Percentiles rank a stretch among this genome's conserved stretches.
These are phyloP conservation scores for Volucella zonaria DNA, from an alignment of 2,888 invertebrate genomes.

Conservation along the genomic window DNA sequence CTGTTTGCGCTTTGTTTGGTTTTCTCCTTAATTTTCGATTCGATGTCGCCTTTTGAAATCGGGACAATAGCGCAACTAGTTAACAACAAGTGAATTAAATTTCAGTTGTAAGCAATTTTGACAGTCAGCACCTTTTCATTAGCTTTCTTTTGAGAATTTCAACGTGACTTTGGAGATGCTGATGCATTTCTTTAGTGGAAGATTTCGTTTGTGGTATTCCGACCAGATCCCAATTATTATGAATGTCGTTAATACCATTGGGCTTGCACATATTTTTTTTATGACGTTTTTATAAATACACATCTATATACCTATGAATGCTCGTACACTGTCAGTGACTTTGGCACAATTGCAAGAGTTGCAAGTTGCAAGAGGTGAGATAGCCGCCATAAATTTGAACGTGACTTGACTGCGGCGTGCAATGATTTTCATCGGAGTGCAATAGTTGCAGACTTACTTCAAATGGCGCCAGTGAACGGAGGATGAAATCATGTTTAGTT, in stretches of 20 bases:
- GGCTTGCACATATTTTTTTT: neutral
- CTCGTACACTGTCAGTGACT: slow-evolving; percentile 6
- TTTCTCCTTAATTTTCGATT: slow-evolving; percentile 26
- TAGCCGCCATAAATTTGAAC: slow-evolving; percentile 18
- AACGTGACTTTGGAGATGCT: slow-evolving; percentile 19
- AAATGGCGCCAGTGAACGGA: slow-evolving; percentile 26
- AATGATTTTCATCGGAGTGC: slow-evolving; percentile 19
- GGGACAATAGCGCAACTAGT: slow-evolving; percentile 51
- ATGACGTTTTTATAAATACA: neutral
- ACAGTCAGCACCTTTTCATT: slow-evolving; percentile 59
- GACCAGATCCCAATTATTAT: slow-evolving; percentile 30
- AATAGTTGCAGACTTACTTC: slow-evolving; percentile 11
- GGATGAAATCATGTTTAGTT: neutral
- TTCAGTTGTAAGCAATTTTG: slow-evolving; percentile 55
- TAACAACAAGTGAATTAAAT: slow-evolving; percentile 66
- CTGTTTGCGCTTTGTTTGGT: slow-evolving; percentile 9
- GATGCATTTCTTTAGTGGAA: slow-evolving; percentile 5
- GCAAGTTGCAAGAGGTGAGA: slow-evolving; percentile 14
- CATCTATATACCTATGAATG: too few species aligned
- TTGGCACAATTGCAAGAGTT: neutral
- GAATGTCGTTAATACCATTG: slow-evolving; percentile 10
- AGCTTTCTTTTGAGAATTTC: slow-evolving; percentile 37
- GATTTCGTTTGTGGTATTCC: slow-evolving; percentile 25
- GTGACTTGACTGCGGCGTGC: slow-evolving; percentile 41
- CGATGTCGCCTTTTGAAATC: slow-evolving; percentile 58